These are phyloP conservation scores for Sinhomidia bicolor DNA, from an alignment of 2,888 invertebrate species.

Conservation along the genomic window DNA sequence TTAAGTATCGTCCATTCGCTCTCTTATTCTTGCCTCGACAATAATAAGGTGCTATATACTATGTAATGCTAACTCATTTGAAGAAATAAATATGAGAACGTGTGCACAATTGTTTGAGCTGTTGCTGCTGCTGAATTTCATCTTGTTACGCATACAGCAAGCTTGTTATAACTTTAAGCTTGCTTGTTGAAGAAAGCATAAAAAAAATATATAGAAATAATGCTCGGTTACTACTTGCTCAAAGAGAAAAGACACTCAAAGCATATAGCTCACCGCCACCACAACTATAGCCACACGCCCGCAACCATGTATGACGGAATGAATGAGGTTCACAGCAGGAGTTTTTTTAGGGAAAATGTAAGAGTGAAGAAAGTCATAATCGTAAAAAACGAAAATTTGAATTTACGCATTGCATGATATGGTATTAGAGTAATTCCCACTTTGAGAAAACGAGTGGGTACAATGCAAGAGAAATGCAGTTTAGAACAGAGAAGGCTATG, in stretches of 20 bases:
- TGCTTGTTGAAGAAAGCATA: neutral
- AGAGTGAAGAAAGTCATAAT: constrained; percentile 70
- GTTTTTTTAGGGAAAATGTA: constrained; percentile 44
- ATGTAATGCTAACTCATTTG: too few species aligned
- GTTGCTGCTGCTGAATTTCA: constrained; percentile 58
- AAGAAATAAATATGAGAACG: too few species aligned
- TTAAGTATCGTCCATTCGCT: too few species aligned
- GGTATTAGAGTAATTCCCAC: constrained; percentile 65
- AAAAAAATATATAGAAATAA: too few species aligned
- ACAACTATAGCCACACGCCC: too few species aligned
- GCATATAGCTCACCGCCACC: too few species aligned
- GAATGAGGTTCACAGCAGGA: constrained; percentile 64
- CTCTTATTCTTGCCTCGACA: too few species aligned
- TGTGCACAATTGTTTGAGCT: too few species aligned
- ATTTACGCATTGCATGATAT: constrained; percentile 59
- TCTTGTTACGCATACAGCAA: constrained; percentile 4
- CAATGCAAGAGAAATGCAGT: neutral
- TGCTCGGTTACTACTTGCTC: too few species aligned
- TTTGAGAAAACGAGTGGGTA: too few species aligned
- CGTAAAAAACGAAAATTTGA: constrained; percentile 72
- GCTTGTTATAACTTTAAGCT: neutral
- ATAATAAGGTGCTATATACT: too few species aligned
- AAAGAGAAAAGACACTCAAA: too few species aligned
- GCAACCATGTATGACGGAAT: constrained; percentile 45
- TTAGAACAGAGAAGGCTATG: constrained; percentile 1